Evolutionary conservation across 1,140 invertebrate genomes (phyloP).

Genomic region (Temnothorax longispinosus): DNA sequence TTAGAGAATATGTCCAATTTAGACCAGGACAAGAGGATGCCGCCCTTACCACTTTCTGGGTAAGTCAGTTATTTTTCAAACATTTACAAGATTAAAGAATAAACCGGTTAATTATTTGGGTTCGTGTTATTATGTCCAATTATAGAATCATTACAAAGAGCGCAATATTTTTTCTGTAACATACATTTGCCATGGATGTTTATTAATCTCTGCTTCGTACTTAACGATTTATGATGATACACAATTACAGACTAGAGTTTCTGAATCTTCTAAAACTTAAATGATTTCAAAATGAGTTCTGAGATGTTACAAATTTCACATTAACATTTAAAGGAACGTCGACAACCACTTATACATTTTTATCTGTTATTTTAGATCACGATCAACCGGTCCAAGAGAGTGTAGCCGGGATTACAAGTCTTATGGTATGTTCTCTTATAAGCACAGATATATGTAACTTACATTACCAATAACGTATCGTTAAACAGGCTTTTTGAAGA

Average conservation of each 20-base stretch:
- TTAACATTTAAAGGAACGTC: not conserved
- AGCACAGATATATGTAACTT: not conserved
- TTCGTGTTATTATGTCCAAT: too few relatives aligned
- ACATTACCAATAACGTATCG: not conserved
- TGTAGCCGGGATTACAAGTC: conserved; percentile 81
- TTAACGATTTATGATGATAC: conserved; percentile 72
- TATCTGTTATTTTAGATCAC: conserved; percentile 77
- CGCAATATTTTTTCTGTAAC: too few relatives aligned
- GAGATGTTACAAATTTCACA: conserved; percentile 46
- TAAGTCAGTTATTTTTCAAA: conserved; percentile 70
- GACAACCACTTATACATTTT: conserved; percentile 18
- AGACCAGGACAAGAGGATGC: conserved; percentile 83
- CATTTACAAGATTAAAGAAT: too few relatives aligned
- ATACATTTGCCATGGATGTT: not conserved
- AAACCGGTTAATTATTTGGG: too few relatives aligned
- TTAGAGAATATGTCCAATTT: conserved; percentile 80
- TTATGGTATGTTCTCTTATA: conserved; percentile 77
- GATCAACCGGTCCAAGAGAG: conserved; percentile 83
- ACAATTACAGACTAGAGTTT: conserved; percentile 81
- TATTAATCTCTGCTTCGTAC: not conserved
- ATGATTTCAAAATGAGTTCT: conserved; percentile 74
- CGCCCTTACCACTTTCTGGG: conserved; percentile 79
- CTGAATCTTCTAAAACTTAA: conserved; percentile 77
- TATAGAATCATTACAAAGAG: too few relatives aligned
- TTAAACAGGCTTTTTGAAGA: not conserved